Evolutionary conservation across 64 coral and sea anemone genomes (phyloP).

Genomic region (Montipora capricornis): DNA sequence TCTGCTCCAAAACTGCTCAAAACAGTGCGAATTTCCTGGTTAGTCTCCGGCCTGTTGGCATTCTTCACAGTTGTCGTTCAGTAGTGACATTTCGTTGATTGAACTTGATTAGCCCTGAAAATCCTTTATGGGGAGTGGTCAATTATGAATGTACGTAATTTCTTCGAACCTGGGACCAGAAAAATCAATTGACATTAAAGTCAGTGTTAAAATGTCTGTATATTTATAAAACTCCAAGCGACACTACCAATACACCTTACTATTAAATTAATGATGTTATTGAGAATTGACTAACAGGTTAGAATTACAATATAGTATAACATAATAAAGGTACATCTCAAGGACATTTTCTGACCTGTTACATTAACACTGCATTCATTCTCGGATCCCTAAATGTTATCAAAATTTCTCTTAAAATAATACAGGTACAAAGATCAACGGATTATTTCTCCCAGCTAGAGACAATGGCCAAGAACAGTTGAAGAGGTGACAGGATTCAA

Average conservation of each 20-base stretch:
- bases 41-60: too few species aligned
- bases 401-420: conserved; percentile 3
- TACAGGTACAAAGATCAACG: background rate
- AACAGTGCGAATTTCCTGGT: too few species aligned
- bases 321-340: conserved; percentile 31
- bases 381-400: background rate
- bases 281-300: background rate
- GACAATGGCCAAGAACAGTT: background rate
- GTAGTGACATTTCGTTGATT: too few species aligned
- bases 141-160: too few species aligned
- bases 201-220: conserved; percentile 25
- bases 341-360: background rate
- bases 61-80: too few species aligned
- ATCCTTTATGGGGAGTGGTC: too few species aligned
- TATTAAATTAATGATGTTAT: background rate
- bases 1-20: too few species aligned
- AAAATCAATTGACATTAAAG: background rate
- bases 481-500: background rate
- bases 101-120: too few species aligned
- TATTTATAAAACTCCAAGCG: conserved; percentile 43
- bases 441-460: background rate
- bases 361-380: background rate
- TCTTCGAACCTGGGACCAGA: background rate
- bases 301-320: background rate
- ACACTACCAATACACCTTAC: background rate